Conservation (phyloP, 2,113 vertebrate species). For the Alethe castanea region DNA sequence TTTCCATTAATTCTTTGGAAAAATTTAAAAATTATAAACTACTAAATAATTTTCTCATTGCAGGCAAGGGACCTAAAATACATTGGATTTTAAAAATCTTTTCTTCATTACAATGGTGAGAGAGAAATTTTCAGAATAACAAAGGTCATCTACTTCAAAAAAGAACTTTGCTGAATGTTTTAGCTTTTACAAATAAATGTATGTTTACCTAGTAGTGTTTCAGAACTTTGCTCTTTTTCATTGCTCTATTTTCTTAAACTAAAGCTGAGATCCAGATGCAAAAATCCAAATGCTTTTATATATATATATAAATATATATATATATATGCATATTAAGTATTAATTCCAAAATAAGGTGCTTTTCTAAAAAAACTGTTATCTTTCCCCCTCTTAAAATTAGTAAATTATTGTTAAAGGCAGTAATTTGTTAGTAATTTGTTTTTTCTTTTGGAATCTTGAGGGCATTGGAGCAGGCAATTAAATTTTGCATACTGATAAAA, state of each 20-base stretch:
- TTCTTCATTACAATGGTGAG: background rate
- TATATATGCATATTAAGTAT: background rate
- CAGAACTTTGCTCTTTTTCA: background rate
- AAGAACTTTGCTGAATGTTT: background rate
- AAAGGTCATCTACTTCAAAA: background rate
- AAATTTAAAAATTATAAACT: background rate
- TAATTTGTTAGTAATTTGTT: rapidly evolving
- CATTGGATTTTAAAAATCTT: background rate
- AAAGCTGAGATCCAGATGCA: background rate
- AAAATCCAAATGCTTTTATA: background rate
- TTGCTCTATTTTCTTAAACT: background rate
- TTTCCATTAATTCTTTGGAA: background rate
- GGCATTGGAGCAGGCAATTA: background rate
- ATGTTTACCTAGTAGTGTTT: background rate
- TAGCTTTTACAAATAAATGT: background rate
- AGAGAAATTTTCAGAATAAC: background rate
- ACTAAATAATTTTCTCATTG: background rate
- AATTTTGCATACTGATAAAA: background rate
- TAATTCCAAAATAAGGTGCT: background rate
- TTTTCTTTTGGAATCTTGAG: background rate
- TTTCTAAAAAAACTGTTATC: background rate
- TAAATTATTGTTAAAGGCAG: background rate
- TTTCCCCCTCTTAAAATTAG: background rate
- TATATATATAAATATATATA: background rate
- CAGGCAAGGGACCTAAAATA: background rate